Conservation (phyloP, 2,888 invertebrate species). For the Leptinotarsa haldemani region DNA sequence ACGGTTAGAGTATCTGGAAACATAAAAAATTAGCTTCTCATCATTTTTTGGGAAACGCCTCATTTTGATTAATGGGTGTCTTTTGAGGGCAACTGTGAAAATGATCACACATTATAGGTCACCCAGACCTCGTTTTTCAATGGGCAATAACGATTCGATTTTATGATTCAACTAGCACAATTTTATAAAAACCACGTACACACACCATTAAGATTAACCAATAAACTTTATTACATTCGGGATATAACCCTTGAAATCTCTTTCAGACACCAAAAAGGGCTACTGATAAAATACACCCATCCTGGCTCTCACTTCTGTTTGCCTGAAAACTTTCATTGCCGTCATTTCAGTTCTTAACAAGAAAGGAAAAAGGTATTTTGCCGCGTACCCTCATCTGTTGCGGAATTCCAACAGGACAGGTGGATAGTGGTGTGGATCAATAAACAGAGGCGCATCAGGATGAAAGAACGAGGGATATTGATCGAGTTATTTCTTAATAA, state of each 20-base stretch:
- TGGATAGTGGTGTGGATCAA: slow-evolving; percentile 14
- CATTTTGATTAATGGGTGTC: too few relatives aligned
- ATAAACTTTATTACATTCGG: not conserved
- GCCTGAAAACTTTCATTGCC: not conserved
- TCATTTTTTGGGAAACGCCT: too few relatives aligned
- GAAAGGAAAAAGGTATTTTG: slow-evolving; percentile 2
- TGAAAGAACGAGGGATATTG: not conserved
- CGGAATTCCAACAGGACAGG: slow-evolving; percentile 5
- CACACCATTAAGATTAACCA: too few relatives aligned
- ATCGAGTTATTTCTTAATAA: too few relatives aligned
- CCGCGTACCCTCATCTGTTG: slow-evolving; percentile 13
- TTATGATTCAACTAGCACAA: too few relatives aligned
- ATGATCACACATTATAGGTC: too few relatives aligned
- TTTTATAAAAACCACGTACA: too few relatives aligned
- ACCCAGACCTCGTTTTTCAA: too few relatives aligned
- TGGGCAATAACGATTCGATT: too few relatives aligned
- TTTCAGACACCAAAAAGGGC: not conserved
- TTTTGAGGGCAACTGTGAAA: too few relatives aligned
- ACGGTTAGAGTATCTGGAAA: too few relatives aligned
- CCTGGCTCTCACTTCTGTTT: not conserved
- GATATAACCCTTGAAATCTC: not conserved
- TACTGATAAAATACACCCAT: not conserved
- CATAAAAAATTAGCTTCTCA: too few relatives aligned
- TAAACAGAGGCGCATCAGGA: slow-evolving; percentile 3
- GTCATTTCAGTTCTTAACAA: not conserved